Percentiles rank a stretch among this genome's conserved stretches.
Conservation (phyloP, 2,888 invertebrate genomes). For the Meteorus cinctellus region DNA sequence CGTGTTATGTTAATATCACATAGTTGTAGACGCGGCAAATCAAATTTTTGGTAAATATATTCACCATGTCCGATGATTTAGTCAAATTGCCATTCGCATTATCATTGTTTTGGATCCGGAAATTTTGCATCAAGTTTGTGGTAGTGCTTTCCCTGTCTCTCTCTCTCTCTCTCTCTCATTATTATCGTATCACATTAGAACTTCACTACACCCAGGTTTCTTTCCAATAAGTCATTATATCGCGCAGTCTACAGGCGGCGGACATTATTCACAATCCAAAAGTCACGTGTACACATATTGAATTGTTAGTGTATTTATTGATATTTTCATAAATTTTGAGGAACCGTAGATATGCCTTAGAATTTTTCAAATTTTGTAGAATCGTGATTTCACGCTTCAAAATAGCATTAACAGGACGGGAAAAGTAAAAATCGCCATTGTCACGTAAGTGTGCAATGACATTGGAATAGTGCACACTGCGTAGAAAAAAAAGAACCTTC, state of each 20-base stretch:
- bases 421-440: background rate
- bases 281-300: background rate
- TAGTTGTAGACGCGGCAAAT: no score
- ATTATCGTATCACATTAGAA: background rate
- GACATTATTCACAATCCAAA: background rate
- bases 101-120: no score
- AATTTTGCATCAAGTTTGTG: no score
- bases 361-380: background rate
- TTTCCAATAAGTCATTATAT: background rate
- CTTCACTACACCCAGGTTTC: no score
- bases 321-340: background rate
- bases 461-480: constrained; percentile 10
- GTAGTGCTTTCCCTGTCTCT: no score
- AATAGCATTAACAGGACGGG: background rate
- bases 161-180: background rate
- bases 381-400: background rate
- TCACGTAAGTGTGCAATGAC: background rate
- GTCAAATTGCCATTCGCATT: no score
- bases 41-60: no score
- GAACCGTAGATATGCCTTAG: background rate
- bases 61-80: background rate
- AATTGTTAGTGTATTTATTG: background rate
- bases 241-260: background rate
- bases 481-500: constrained; percentile 11
- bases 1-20: no score